phyloP scores from a whole-genome alignment of 2,797 vertebrate species.

The Syndactyla subalaris region DNA sequence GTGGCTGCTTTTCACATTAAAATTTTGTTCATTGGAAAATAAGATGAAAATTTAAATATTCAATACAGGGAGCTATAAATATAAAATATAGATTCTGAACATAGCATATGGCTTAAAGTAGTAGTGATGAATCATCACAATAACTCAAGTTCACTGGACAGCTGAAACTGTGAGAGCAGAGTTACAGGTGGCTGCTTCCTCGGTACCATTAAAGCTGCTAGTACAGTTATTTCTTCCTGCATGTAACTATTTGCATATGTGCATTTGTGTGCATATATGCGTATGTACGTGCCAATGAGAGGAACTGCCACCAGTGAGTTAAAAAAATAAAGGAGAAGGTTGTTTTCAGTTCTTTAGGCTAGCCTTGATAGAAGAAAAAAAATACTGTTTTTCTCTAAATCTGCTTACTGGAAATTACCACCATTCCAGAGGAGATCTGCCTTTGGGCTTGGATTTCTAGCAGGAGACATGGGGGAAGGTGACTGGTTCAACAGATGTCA shows the following conservation, averaged over 20 bases:
- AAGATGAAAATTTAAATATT: conserved; percentile 17
- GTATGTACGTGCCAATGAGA: neutral
- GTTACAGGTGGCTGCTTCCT: conserved; percentile 47
- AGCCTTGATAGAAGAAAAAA: neutral
- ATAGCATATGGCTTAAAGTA: conserved; percentile 27
- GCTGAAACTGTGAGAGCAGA: conserved; percentile 33
- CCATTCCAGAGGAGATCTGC: neutral
- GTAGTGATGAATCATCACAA: conserved; percentile 38
- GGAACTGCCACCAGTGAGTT: neutral
- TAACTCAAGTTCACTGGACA: conserved; percentile 42
- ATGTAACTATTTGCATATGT: neutral
- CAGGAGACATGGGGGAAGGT: neutral
- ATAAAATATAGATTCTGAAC: conserved; percentile 31
- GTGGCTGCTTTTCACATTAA: neutral
- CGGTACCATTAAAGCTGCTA: conserved; percentile 7
- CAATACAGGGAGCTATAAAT: conserved; percentile 20
- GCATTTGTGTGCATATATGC: neutral
- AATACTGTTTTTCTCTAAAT: neutral
- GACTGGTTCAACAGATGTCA: neutral
- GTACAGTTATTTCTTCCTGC: neutral
- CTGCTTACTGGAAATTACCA: neutral
- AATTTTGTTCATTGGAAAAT: neutral
- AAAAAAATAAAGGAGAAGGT: neutral
- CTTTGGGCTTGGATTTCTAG: neutral
- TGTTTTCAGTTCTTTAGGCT: neutral